Evolutionary conservation across 64 coral and sea anemone species (phyloP), one percentile per base, ranked within the genome.

Genomic region (Catalaphyllia jardinei): DNA sequence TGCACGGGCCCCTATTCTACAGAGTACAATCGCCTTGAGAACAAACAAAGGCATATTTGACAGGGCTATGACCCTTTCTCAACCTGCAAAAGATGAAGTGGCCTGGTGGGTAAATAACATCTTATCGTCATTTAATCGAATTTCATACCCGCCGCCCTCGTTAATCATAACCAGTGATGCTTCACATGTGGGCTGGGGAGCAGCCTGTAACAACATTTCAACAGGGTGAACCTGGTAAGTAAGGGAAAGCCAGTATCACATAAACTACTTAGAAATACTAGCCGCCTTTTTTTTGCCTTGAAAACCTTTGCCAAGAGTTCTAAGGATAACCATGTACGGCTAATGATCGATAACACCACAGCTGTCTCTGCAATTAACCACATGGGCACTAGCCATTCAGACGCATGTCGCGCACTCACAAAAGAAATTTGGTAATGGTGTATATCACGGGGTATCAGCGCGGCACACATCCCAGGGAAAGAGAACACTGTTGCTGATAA

Each of bases 311-410:
- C 72, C n/a, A 52, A n/a, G 2, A 22, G 14, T 11, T 62, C 39
- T 6, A 46, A 6, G 39, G 39, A 46, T 46, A 4, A 46, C 3
- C 90, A 92, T 79, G 62, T 92, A 13, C 33, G 63, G 8, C 42
- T 92, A 4, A 75, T 86, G 57, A 71, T 79, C 17, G 84, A 93
- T 88, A 93, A 88, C n/a, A 87, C 69, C 15, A 93, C 91, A 15
- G 71, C 91, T 39, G 86, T 87, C 16, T 27, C 51, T 31, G 51
- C 31, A 8, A 72, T 93, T 15, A 93, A 87, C 49, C 91, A 93
- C 63, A 93, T 93, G 91, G 91, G 91, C 30, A 93, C 85, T 19
- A 93, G 91, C 85, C 91, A 93, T 29, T 93, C 85, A 17, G 62
- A 78, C 19, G 10, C 49, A 29, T 72, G 60, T 42, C 20, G 79